Percentiles rank a stretch among this genome's conserved stretches.
These are phyloP conservation scores for Squalus acanthias DNA, from an alignment of 2,797 vertebrate species.

Conservation along the genomic window DNA sequence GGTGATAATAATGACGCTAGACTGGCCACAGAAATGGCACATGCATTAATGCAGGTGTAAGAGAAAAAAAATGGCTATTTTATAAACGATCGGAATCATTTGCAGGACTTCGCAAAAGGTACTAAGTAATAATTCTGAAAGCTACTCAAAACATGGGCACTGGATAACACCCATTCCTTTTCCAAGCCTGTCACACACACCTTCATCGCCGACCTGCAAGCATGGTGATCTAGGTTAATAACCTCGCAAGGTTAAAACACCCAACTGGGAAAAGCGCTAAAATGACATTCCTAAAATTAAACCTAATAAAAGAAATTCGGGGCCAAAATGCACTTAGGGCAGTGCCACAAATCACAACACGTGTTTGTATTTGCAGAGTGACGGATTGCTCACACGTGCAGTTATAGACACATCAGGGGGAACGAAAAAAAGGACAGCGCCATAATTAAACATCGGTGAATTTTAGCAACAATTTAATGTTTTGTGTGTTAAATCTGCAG, in stretches of 20 bases:
- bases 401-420: neutral
- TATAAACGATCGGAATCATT: neutral
- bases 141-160: neutral
- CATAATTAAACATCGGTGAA: neutral
- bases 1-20: neutral
- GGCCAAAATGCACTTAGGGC: neutral
- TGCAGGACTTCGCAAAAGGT: neutral
- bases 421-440: neutral
- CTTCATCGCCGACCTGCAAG: neutral
- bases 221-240: too few relatives aligned
- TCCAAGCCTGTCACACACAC: neutral
- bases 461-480: neutral
- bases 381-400: neutral
- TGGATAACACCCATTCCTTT: neutral
- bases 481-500: neutral
- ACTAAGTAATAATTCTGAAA: neutral
- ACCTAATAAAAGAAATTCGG: too few relatives aligned
- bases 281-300: neutral
- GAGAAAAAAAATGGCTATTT: neutral
- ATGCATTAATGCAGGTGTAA: neutral
- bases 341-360: conserved; percentile 26
- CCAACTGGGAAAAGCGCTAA: neutral
- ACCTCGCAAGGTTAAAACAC: neutral
- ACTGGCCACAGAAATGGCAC: neutral
- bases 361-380: conserved; percentile 17